Base-by-base conservation (phyloP, 2,113 vertebrate species). In the Ammospiza nelsoni region DNA sequence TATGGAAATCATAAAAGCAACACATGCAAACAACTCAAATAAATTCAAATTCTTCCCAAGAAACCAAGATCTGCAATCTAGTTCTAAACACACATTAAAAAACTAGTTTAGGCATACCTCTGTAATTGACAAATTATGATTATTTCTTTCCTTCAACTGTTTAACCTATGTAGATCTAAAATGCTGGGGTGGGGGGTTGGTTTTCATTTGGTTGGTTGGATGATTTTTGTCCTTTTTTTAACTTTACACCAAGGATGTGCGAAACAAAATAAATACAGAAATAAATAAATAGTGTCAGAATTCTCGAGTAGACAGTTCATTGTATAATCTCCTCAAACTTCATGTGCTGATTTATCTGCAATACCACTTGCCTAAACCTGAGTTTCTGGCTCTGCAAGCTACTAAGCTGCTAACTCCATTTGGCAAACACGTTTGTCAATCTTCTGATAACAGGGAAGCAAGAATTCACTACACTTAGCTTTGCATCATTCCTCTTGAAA, bases 181-280 rank as follows among this genome's bases (percentile, higher is more conserved):
- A 71, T 28, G 28, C 21, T 27, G 6, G 5, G 9, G 2, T 6
- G 2, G 0, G 1, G 3, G 11, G 7, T 46, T 13, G 15, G 2
- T 6, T 41, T 49, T 43, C 37, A 24, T 48, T 81, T 76, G 6
- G 5, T 39, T 33, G 18, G 11, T n/a, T 49, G 22, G 44, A 25
- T 31, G 49, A 23, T 14, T 6, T 78, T 85, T 75, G 27, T 66
- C 7, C 1, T 41, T 71, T 78, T 76, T 83, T 85, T 9, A 74
- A 24, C 10, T 63, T 44, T 59, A 67, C 1, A 12, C 24, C 33
- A 52, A 76, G 29, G 10, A 75, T 4, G 11, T 6, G 43, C 6
- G 73, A 79, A 86, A 52, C 9, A 76, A 67, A 87, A 69, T 17
- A 75, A 73, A 79, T 17, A n/a, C 1, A 88, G 5, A 67, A 78